These are phyloP conservation scores for Erpobdella octoculata DNA, from an alignment of 2,888 invertebrate species.

Conservation along the genomic window DNA sequence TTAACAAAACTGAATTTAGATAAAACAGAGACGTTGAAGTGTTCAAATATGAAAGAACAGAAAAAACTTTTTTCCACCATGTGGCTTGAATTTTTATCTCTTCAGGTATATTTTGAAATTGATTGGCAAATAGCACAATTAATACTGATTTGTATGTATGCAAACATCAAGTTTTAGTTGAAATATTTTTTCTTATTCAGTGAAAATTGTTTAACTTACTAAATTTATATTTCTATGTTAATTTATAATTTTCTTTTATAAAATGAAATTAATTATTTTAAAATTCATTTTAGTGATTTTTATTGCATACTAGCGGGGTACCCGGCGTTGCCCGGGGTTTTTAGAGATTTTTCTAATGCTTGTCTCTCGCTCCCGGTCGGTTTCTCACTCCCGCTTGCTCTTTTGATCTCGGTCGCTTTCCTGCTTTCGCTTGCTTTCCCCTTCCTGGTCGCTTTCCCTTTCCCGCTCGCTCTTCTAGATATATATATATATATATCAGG, in stretches of 20 bases:
- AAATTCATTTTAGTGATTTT: neutral
- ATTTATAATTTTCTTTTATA: neutral
- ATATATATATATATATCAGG: no score
- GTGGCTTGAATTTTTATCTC: constrained; percentile 46
- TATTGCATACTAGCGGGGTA: no score
- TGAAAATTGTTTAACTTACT: no score
- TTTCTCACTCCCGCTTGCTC: no score
- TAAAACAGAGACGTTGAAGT: constrained; percentile 19
- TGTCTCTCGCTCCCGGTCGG: no score
- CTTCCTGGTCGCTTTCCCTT: no score
- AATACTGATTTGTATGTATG: neutral
- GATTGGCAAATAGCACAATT: neutral
- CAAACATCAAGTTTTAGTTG: neutral
- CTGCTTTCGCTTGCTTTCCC: no score
- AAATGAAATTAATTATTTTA: neutral
- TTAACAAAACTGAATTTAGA: neutral
- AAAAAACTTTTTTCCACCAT: constrained; percentile 54
- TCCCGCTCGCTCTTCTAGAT: no score
- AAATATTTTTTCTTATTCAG: no score
- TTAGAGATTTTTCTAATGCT: no score
- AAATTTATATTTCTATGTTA: neutral
- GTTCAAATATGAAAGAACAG: constrained; percentile 52
- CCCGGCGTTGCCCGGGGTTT: no score
- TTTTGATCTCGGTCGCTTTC: no score
- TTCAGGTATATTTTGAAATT: constrained; percentile 39